phyloP scores from a whole-genome alignment of 2,797 vertebrate genomes.

The Echiichthys vipera region DNA sequence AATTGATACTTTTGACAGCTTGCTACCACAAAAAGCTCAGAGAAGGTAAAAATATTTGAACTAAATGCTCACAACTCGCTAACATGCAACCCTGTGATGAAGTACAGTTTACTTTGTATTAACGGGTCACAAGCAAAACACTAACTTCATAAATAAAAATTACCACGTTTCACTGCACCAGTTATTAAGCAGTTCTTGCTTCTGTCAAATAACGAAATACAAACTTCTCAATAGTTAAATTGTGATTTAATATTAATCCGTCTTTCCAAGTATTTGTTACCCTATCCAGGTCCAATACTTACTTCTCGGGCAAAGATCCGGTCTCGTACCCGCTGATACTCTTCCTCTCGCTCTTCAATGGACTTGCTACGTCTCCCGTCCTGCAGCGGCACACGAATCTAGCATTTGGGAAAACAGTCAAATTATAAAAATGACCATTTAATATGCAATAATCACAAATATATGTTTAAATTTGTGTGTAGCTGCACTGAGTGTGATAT shows the following conservation, averaged over 20 bases:
- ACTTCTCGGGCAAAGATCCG: constrained; percentile 99
- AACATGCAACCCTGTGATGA: background rate
- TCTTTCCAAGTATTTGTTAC: background rate
- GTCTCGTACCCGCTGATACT: constrained; percentile 98
- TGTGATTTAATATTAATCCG: background rate
- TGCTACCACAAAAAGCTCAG: too few relatives aligned
- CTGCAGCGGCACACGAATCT: constrained; percentile 99
- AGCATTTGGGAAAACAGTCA: constrained; percentile 54
- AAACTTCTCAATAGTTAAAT: background rate
- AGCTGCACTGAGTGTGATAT: background rate
- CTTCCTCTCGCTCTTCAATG: constrained; percentile 98
- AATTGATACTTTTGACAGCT: too few relatives aligned
- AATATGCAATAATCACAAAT: background rate
- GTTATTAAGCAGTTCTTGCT: background rate
- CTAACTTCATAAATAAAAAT: background rate
- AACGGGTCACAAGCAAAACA: background rate
- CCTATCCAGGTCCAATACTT: constrained; percentile 76
- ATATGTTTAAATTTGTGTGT: background rate
- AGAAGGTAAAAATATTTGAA: background rate
- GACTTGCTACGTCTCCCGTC: constrained; percentile 99
- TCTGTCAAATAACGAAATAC: background rate
- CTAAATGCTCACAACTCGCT: background rate
- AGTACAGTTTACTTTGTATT: background rate
- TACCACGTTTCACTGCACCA: background rate
- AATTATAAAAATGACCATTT: background rate